Conservation (phyloP, 2,113 vertebrate genomes). For the Empidonax alnorum region DNA sequence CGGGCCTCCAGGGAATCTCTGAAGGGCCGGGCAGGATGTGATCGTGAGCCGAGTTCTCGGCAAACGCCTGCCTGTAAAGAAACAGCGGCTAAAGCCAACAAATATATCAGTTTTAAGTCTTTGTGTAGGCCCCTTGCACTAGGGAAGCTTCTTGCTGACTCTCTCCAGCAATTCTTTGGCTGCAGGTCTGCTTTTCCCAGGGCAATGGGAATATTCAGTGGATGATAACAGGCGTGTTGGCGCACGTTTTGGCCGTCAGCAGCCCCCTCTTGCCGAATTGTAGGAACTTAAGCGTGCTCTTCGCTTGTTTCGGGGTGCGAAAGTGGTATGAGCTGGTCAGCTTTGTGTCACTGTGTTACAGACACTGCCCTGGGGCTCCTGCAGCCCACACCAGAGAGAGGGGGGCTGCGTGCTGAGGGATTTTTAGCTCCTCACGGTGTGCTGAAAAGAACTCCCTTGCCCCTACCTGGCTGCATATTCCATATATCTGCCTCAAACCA, state of each 20-base stretch:
- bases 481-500: background rate
- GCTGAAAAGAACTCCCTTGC: background rate
- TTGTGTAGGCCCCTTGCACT: background rate
- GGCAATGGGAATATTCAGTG: too few relatives aligned
- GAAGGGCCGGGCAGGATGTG: fast-evolving
- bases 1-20: background rate
- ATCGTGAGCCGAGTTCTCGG: fast-evolving
- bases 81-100: too few relatives aligned
- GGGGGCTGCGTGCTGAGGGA: fast-evolving
- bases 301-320: fast-evolving
- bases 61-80: fast-evolving
- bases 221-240: fast-evolving
- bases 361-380: too few relatives aligned
- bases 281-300: too few relatives aligned
- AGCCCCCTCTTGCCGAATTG: background rate
- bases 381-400: background rate
- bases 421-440: background rate
- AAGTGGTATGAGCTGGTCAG: background rate
- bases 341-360: fast-evolving
- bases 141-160: too few relatives aligned
- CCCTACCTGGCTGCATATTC: background rate
- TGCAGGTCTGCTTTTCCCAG: background rate
- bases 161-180: background rate
- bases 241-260: fast-evolving
- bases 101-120: fast-evolving